Conservation (phyloP, 2,797 vertebrate species). For the Bradypus variegatus region DNA sequence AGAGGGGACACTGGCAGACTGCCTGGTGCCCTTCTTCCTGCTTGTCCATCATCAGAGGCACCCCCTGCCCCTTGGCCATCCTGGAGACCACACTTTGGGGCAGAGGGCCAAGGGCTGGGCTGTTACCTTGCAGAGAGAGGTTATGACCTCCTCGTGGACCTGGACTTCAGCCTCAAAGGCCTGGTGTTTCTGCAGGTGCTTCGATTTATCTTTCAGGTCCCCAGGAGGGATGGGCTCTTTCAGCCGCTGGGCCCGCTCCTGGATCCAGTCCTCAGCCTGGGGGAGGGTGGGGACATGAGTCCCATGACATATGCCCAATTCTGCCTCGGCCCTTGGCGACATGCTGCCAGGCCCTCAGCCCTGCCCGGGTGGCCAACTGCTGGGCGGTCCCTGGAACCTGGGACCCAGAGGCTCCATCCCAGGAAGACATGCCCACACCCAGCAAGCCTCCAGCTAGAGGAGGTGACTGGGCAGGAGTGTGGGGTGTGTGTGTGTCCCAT, state of each 20-base stretch:
- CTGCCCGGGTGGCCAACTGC: not conserved
- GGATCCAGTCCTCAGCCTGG: slow-evolving; percentile 86
- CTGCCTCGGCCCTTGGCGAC: not conserved
- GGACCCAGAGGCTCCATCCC: not conserved
- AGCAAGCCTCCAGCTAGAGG: not conserved
- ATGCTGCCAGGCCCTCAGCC: not conserved
- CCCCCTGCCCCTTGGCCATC: not conserved
- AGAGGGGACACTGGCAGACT: not conserved
- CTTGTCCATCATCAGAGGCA: not conserved
- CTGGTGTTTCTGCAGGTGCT: slow-evolving; percentile 86
- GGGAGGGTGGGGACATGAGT: not conserved
- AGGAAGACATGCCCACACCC: not conserved
- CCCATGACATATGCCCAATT: fast-evolving
- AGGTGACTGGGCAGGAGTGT: not conserved
- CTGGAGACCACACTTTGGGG: not conserved
- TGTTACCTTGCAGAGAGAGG: slow-evolving; percentile 76
- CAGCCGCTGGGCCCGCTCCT: slow-evolving; percentile 81
- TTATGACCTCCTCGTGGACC: slow-evolving; percentile 80
- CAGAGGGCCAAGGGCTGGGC: not conserved
- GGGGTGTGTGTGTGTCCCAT: not conserved
- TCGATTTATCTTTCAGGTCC: slow-evolving; percentile 81
- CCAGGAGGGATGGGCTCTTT: slow-evolving; percentile 76
- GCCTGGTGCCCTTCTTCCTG: not conserved
- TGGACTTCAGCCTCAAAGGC: slow-evolving; percentile 89
- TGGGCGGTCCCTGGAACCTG: not conserved